Evolutionary conservation across 2,888 invertebrate species (phyloP).

Genomic region (Hesperia comma): DNA sequence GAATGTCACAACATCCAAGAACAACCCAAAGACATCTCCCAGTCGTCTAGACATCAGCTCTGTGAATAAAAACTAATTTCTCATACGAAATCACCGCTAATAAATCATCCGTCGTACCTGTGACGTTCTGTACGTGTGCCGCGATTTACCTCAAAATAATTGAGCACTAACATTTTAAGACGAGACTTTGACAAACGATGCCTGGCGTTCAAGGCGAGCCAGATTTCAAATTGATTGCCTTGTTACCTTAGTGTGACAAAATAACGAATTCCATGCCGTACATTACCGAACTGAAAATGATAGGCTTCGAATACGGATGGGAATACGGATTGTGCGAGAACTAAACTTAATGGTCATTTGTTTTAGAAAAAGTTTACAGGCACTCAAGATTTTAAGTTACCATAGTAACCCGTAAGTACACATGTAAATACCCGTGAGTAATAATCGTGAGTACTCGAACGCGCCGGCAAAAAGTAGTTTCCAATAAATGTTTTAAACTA

Average conservation of each 20-base stretch:
- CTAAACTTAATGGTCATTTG: neutral
- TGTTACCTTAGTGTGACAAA: slow-evolving; percentile 31
- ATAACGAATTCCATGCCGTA: slow-evolving; percentile 26
- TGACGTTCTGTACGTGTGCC: slow-evolving; percentile 30
- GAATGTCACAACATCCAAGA: neutral
- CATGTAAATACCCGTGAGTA: too few species aligned
- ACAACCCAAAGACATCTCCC: neutral
- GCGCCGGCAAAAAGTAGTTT: too few species aligned
- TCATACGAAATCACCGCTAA: slow-evolving; percentile 34
- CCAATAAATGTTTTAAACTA: too few species aligned
- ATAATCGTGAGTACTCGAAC: too few species aligned
- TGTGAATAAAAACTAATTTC: slow-evolving; percentile 32
- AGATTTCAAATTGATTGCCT: slow-evolving; percentile 34
- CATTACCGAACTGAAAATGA: slow-evolving; percentile 7
- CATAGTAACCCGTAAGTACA: too few species aligned
- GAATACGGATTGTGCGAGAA: neutral
- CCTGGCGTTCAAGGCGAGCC: slow-evolving; percentile 27
- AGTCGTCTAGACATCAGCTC: neutral
- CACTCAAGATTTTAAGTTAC: too few species aligned
- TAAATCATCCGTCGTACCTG: slow-evolving; percentile 33
- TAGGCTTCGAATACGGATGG: neutral
- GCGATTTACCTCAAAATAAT: slow-evolving; percentile 37
- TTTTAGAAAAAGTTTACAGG: too few species aligned
- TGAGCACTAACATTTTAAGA: slow-evolving; percentile 35
- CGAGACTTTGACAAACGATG: slow-evolving; percentile 37